Evolutionary conservation across 2,888 invertebrate genomes (phyloP), one percentile per base, ranked within the genome.

Genomic region (Coleophora deauratella): DNA sequence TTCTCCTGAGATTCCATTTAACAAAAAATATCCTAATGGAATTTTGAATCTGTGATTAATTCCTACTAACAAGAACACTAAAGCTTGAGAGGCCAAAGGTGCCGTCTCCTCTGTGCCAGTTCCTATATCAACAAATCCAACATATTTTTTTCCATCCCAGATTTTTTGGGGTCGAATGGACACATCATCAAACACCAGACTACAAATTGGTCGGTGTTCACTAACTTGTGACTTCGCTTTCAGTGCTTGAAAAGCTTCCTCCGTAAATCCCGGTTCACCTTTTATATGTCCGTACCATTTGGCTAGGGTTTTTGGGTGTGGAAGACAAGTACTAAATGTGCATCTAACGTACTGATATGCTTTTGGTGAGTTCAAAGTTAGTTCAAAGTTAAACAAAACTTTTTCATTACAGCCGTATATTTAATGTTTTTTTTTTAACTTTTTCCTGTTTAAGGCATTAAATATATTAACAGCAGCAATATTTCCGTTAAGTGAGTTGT

Each of bases 241-340:
- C n/a, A n/a, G 42, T 14, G 44, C 44, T 35, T 41, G 14, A 30
- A 41, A 43, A 13, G 45, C 36, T 42, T 45, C 41, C 33, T 43
- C 42, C 1, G 41, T 40, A 33, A 47, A 47, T 7, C 45, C 41
- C 9, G 44, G 41, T 8, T 47, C 42, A 15, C 41, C 38, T 28
- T 39, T 42, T 11, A 40, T 15, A 30, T 40, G 37, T 2, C 35
- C 40, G 27, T 46, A 45, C 47, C 45, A 44, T 35, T 46, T 45
- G 10, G 42, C 30, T 9, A 46, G 32, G 1, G 50, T 48, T 34
- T 44, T 44, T 1, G 11, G 42, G n/a, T 47, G 47, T 3, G 49
- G 43, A 15, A 49, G 35, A 32, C 46, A 47, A 13, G 38, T 46
- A 12, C 48, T 37, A 32, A 46, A 48, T 7, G 47, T 38, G 38